phyloP scores from a whole-genome alignment of 2,888 invertebrate species.

The Ennomos erosarius region DNA sequence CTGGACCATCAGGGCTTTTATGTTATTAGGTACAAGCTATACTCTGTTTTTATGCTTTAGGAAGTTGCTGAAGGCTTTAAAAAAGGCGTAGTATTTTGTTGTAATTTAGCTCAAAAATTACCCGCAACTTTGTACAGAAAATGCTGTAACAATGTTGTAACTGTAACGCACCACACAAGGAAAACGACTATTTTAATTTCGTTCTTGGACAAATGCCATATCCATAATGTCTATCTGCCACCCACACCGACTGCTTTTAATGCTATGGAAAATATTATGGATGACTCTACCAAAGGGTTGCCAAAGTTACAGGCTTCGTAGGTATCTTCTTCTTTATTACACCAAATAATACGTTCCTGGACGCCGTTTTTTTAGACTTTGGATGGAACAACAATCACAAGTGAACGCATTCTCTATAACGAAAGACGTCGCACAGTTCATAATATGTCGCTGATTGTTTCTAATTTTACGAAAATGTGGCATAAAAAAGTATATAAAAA shows the following conservation, averaged over 20 bases:
- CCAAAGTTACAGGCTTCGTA: slow-evolving; percentile 4
- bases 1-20: too few relatives aligned
- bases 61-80: too few relatives aligned
- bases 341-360: background rate
- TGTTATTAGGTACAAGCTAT: too few relatives aligned
- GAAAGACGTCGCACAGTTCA: too few relatives aligned
- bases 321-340: background rate
- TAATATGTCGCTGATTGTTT: too few relatives aligned
- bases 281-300: slow-evolving; percentile 26
- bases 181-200: slow-evolving; percentile 33
- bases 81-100: background rate
- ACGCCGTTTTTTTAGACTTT: too few relatives aligned
- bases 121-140: slow-evolving; percentile 1
- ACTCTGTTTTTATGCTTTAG: too few relatives aligned
- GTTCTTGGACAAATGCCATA: slow-evolving; percentile 37
- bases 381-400: too few relatives aligned
- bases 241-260: slow-evolving; percentile 32
- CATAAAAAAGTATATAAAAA: too few relatives aligned
- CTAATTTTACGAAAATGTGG: too few relatives aligned
- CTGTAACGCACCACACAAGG: slow-evolving; percentile 2
- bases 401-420: too few relatives aligned
- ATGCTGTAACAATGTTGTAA: slow-evolving; percentile 1
- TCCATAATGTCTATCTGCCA: slow-evolving; percentile 25
- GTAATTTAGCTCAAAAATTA: background rate
- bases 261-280: slow-evolving; percentile 30